Conservation (phyloP, 1,140 invertebrate species). For the Stratiolaelaps scimitus region DNA sequence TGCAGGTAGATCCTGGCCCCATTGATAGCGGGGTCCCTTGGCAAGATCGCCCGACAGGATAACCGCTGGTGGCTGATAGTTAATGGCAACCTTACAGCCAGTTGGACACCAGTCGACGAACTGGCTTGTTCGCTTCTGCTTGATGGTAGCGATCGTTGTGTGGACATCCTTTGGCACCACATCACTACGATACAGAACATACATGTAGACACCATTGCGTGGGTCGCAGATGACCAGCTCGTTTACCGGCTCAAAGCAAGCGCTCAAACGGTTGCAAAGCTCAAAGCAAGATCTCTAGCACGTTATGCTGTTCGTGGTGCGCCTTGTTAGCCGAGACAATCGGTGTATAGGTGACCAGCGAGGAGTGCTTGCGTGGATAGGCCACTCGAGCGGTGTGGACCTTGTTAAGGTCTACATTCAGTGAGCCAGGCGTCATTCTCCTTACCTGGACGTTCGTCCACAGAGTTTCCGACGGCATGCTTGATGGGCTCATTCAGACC, state of each 20-base stretch:
- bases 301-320: constrained; percentile 43
- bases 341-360: constrained; percentile 42
- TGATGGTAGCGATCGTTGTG: constrained; percentile 50
- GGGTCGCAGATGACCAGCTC: constrained; percentile 50
- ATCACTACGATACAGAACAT: constrained; percentile 45
- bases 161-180: constrained; percentile 46
- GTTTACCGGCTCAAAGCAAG: constrained; percentile 42
- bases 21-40: constrained; percentile 44
- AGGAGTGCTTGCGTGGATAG: constrained; percentile 58
- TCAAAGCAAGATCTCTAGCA: constrained; percentile 43
- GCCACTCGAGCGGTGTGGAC: constrained; percentile 57
- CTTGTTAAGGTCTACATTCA: constrained; percentile 57
- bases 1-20: no score
- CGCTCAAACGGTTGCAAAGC: no score
- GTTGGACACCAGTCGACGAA: constrained; percentile 53
- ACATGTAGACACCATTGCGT: constrained; percentile 50
- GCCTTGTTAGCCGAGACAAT: constrained; percentile 41
- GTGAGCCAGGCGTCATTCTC: constrained; percentile 47
- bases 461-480: constrained; percentile 53
- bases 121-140: constrained; percentile 61
- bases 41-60: constrained; percentile 51
- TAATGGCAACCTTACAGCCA: constrained; percentile 39
- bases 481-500: constrained; percentile 61
- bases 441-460: constrained; percentile 51
- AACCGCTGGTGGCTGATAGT: constrained; percentile 42